Evolutionary conservation across 2,888 invertebrate species (phyloP), one percentile per base, ranked within the genome.

Genomic region (Alloplasta piceator): DNA sequence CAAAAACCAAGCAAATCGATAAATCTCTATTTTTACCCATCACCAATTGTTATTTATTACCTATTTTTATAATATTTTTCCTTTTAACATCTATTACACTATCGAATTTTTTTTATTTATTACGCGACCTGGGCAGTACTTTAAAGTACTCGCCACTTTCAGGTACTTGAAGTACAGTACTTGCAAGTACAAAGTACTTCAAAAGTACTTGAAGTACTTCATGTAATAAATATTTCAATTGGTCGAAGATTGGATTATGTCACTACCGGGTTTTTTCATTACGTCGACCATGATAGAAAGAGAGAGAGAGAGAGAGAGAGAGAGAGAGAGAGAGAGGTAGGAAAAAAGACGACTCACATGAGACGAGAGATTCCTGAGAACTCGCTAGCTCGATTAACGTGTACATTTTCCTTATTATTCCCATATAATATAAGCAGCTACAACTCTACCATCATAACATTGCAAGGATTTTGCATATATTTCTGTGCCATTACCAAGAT

Each of bases 221-320:
- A n/a, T n/a, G n/a, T n/a, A n/a, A 26, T 26, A 26, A 26, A 26
- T 26, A 26, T 26, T 26, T 26, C 26, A 55, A 55, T 9, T 14
- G n/a, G 66, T 26, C 56, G 74, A 66, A 75, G 70, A 71, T 66
- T 75, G 71, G 79, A 71, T 78, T 78, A 78, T 78, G 78, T 74
- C 78, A 78, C 73, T 73, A 68, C 60, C 56, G 46, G 46, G 63
- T 68, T 63, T 74, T 79, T 79, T 73, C 73, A 78, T 78, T 73
- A 68, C 78, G 68, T 73, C 63, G 61, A 14, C 39, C 12, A 5
- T 41, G 41, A 16, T 61, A 48, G 72, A 60, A 14, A 38, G 5
- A 9, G n/a, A 48, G n/a, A 7, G 48, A 48, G 10, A 48, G 10
- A 2, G 48, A 48, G 48, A 48, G 10, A n/a, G 48, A 48, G 10